Evolutionary conservation across 2,113 vertebrate species (phyloP), one percentile per base, ranked within the genome.

Genomic region (Oncorhynchus gorbuscha): DNA sequence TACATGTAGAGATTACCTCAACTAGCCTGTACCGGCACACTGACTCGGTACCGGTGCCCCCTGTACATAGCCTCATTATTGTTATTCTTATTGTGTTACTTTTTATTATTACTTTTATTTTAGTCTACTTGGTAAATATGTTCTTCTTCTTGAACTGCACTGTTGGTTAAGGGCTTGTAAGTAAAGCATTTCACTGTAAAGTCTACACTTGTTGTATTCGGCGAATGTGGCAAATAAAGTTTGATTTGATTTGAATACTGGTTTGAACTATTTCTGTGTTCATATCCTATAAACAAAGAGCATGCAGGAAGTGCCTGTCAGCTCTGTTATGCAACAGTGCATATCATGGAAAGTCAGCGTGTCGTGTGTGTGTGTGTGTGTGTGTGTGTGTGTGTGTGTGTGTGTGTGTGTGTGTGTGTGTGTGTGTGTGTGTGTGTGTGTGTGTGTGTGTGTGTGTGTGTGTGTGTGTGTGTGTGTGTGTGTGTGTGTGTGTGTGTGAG

Each of bases 261-360:
- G 26, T 67, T 3, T 7, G 12, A 28, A 14, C 24, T 16, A 6
- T 55, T 69, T 76, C 67, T 22, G 5, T 61, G 77, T 82, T 61
- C 59, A 79, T 45, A 76, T 71, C 79, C 67, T 79, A 74, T 73
- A 76, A 79, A 79, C 71, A 72, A 82, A 72, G 68, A 66, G n/a
- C 26, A 62, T 64, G 3, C 72, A 72, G 80, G 77, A 86, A 84
- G 83, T 84, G 28, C 18, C 48, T 76, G 72, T 69, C 26, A 2
- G 26, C 59, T 66, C n/a, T 68, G 45, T 87, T 84, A 77, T 83
- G 83, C 71, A 89, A 82, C 30, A 74, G 39, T 8, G 14, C 69
- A 83, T 70, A 69, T 79, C 55, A 76, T 82, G 79, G 76, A 86
- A 89, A 86, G 59, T 32, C 75, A 73, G 48, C 7, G 59, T 75